A percentile compares a stretch with the other conserved stretches of the same genome.
These are phyloP conservation scores for Guaruba guarouba DNA, from an alignment of 2,113 vertebrate species.

Conservation along the genomic window DNA sequence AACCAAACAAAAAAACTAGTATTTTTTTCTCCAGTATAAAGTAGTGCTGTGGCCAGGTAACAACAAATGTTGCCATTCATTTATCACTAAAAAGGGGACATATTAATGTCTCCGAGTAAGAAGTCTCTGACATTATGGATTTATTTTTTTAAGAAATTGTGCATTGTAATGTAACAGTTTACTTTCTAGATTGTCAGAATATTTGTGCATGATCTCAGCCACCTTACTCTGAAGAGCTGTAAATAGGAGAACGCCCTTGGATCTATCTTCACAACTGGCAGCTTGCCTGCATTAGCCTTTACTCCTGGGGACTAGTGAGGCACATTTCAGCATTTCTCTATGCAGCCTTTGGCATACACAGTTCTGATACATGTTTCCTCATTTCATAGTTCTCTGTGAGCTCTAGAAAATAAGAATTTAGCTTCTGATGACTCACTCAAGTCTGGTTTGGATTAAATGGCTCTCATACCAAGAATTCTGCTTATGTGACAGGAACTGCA, in stretches of 20 bases:
- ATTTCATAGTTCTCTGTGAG: neutral
- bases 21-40: neutral
- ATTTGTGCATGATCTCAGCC: neutral
- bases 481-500: neutral
- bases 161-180: neutral
- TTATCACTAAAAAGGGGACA: neutral
- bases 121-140: neutral
- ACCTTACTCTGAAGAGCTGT: neutral
- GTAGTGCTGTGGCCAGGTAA: neutral
- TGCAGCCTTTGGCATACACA: neutral
- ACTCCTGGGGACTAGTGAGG: neutral
- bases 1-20: neutral
- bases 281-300: neutral
- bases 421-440: neutral
- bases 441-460: neutral
- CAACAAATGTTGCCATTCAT: neutral
- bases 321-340: neutral
- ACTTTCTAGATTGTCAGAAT: neutral
- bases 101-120: neutral
- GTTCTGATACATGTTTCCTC: neutral
- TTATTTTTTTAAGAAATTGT: neutral
- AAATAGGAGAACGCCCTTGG: slow-evolving; percentile 21
- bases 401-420: neutral
- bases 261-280: neutral
- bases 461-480: neutral